These are phyloP conservation scores for Emydoidea blandingii DNA, from an alignment of 2,797 vertebrate species.

Conservation along the genomic window DNA sequence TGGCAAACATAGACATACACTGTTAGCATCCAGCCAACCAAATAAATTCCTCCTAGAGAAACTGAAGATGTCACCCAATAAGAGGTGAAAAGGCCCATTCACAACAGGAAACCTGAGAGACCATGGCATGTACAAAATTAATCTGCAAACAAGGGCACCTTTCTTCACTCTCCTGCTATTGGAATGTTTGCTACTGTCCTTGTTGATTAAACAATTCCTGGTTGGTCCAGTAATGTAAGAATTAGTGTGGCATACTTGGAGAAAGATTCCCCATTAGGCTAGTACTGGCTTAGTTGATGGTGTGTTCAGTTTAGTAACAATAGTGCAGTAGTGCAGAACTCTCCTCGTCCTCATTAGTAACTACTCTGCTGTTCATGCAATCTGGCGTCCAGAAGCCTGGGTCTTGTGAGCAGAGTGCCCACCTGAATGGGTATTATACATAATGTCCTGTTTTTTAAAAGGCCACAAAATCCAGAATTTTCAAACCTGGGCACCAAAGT, in stretches of 20 bases:
- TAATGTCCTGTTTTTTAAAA: rapidly evolving
- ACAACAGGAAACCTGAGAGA: not conserved
- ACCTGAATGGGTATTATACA: not conserved
- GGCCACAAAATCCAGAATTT: not conserved
- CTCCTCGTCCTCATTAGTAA: rapidly evolving
- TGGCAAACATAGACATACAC: not conserved
- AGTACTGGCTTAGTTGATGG: slow-evolving; percentile 19
- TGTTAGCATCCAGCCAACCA: not conserved
- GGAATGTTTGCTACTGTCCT: slow-evolving; percentile 30
- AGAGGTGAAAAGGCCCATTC: not conserved
- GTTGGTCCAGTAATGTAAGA: slow-evolving; percentile 16
- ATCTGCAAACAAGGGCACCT: rapidly evolving
- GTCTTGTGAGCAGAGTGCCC: not conserved
- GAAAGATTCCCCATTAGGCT: slow-evolving; percentile 41
- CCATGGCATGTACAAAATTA: not conserved
- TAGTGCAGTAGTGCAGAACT: not conserved
- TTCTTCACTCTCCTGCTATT: not conserved
- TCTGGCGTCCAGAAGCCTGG: rapidly evolving
- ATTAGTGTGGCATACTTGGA: not conserved
- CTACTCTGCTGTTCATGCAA: rapidly evolving
- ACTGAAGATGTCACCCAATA: not conserved
- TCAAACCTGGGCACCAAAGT: rapidly evolving
- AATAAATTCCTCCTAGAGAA: slow-evolving; percentile 14
- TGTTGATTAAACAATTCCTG: slow-evolving; percentile 56
- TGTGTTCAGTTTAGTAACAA: not conserved